These are phyloP conservation scores for Plodia interpunctella DNA, from an alignment of 1,140 invertebrate species.

Conservation along the genomic window DNA sequence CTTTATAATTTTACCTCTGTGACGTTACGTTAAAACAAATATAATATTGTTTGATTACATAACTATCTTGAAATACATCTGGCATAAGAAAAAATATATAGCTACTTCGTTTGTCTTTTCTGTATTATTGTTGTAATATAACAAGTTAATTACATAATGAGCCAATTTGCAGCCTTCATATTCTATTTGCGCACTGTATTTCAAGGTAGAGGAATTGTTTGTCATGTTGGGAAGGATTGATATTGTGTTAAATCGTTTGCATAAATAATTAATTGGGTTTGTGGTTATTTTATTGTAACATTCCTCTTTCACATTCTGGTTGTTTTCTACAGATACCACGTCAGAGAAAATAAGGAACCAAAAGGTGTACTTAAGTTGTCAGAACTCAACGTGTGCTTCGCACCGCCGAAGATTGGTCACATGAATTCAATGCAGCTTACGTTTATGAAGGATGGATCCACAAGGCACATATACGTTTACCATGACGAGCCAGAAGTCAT, in stretches of 20 bases:
- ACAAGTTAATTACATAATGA: no score
- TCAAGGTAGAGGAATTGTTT: not conserved
- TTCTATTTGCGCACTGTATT: not conserved
- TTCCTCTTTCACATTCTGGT: not conserved
- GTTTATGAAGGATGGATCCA: conserved; percentile 88
- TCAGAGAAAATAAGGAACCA: conserved; percentile 90
- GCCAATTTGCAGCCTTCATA: no score
- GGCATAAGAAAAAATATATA: no score
- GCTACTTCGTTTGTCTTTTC: no score
- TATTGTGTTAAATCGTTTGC: not conserved
- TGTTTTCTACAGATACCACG: conserved; percentile 81
- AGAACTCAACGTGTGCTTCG: conserved; percentile 91
- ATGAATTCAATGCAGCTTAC: conserved; percentile 89
- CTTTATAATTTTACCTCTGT: no score
- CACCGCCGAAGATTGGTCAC: conserved; percentile 89
- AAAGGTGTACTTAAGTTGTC: conserved; percentile 90
- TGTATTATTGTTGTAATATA: no score
- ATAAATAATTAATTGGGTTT: not conserved
- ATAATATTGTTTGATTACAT: no score
- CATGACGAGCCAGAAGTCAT: conserved; percentile 91
- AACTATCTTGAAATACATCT: no score
- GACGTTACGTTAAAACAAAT: no score
- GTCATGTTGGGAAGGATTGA: not conserved
- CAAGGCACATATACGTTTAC: conserved; percentile 92
- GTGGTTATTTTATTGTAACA: not conserved